Percentiles rank a stretch among this genome's conserved stretches.
Evolutionary conservation across 1,140 invertebrate species (phyloP).

Genomic region (Telenomus remus): DNA sequence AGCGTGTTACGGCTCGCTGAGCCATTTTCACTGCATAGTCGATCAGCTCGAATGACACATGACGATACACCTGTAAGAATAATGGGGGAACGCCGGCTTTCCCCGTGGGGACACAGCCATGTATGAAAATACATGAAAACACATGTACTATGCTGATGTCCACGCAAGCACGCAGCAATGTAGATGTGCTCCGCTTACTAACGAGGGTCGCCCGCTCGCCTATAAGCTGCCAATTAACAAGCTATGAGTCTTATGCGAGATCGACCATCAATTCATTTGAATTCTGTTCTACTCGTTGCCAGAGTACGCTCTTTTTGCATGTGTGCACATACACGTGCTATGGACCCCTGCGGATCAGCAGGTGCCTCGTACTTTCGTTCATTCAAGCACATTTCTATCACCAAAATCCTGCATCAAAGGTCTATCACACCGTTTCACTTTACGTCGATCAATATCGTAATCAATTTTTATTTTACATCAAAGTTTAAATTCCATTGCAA

Average conservation of each 20-base stretch:
- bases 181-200: conserved; percentile 63
- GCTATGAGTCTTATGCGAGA: conserved; percentile 66
- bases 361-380: conserved; percentile 47
- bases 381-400: conserved; percentile 32
- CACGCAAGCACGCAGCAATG: conserved; percentile 36
- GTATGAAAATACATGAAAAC: conserved; percentile 63
- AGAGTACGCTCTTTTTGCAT: conserved; percentile 23
- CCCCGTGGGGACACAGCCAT: conserved; percentile 44
- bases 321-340: conserved; percentile 1
- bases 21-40: conserved; percentile 51
- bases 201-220: conserved; percentile 66
- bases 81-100: conserved; percentile 46
- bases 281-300: conserved; percentile 58
- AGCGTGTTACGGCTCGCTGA: conserved; percentile 48
- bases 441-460: conserved; percentile 20
- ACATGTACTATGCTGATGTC: conserved; percentile 54
- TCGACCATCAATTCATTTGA: conserved; percentile 72
- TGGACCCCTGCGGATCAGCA: conserved; percentile 43
- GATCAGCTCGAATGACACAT: conserved; percentile 54
- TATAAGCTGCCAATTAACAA: conserved; percentile 74
- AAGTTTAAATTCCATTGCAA: too few species aligned
- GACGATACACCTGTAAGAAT: conserved; percentile 60
- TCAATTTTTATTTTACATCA: too few species aligned
- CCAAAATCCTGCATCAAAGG: conserved; percentile 29
- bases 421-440: conserved; percentile 28